Base-by-base conservation (phyloP, 2,113 vertebrate genomes). In the Lepus europaeus region DNA sequence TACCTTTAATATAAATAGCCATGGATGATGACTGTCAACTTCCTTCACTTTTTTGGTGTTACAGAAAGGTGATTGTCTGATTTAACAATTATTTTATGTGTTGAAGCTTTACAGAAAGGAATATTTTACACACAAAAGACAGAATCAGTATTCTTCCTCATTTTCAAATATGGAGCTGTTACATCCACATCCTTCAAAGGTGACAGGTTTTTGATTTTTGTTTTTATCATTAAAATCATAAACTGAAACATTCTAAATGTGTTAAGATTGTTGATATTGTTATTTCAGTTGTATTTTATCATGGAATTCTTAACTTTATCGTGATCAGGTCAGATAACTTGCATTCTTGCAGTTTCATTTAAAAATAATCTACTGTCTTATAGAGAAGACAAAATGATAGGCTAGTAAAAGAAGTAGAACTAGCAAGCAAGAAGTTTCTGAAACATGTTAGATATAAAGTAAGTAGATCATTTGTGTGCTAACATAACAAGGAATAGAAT, bases 161-260 rank as follows among this genome's bases (percentile, higher is more conserved):
- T 91, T 87, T 89, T 20, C 23, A 29, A 87, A 51, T 82, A 36
- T 14, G 72, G 16, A 25, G 12, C 33, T 94, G 25, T 9, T 63
- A 49, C 33, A 90, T 20, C 63, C 63, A 59, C 13, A n/a, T 64
- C 0, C 23, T 63, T 31, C n/a, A 77, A 63, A 77, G 11, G 22
- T 63, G 49, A 70, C 7, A 53, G 20, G 29, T 20, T 85, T 92
- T 74, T 56, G 25, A 56, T 81, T 14, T 64, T 16, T 83, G 29
- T 81, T 96, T 74, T 56, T 51, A 49, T 91, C 25, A 85, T 68
- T 79, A 61, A 89, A 96, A 79, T 20, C 10, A 51, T 59, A 66
- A 5, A 13, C 36, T 86, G 77, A 33, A 66, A 25, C 22, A 53
- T 29, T 83, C 83, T 79, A 61, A 17, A 59, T 73, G 59, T 87